Evolutionary conservation across 2,113 vertebrate genomes (phyloP).

Genomic region (Microtus pennsylvanicus): DNA sequence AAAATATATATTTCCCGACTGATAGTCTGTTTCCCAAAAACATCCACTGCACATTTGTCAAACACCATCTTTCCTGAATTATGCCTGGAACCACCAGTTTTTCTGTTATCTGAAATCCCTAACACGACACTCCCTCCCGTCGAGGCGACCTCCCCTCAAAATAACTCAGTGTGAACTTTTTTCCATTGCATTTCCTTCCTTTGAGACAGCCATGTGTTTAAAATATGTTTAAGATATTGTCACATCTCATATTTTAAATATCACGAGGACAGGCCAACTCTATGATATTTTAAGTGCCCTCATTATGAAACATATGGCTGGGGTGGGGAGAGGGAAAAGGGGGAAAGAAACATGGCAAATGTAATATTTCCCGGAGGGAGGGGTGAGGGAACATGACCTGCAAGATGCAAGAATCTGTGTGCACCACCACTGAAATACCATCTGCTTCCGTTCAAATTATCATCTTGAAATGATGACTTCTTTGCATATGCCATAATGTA

Average conservation of each 20-base stretch:
- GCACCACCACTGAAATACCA: slow-evolving; percentile 29
- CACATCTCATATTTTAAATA: slow-evolving; percentile 69
- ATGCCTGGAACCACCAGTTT: slow-evolving; percentile 42
- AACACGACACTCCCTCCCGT: neutral
- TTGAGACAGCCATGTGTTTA: slow-evolving; percentile 60
- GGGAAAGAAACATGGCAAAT: slow-evolving; percentile 54
- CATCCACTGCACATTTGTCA: slow-evolving; percentile 55
- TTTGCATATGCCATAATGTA: slow-evolving; percentile 59
- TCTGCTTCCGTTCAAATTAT: slow-evolving; percentile 78
- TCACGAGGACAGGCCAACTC: slow-evolving; percentile 46
- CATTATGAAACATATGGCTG: slow-evolving; percentile 72
- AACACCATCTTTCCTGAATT: slow-evolving; percentile 54
- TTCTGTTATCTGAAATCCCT: slow-evolving; percentile 53
- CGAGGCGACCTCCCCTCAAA: slow-evolving; percentile 46
- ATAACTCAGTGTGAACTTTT: slow-evolving; percentile 50
- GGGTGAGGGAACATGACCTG: slow-evolving; percentile 55
- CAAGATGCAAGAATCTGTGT: slow-evolving; percentile 50
- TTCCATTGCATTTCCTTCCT: slow-evolving; percentile 25
- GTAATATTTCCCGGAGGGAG: slow-evolving; percentile 54
- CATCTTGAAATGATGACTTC: slow-evolving; percentile 68
- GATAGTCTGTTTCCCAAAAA: slow-evolving; percentile 72
- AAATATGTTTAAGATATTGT: slow-evolving; percentile 65
- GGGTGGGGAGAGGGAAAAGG: slow-evolving; percentile 32
- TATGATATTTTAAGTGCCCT: slow-evolving; percentile 65
- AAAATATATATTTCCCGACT: slow-evolving; percentile 70